Evolutionary conservation across 2,888 invertebrate species (phyloP).

Genomic region (Lysandra bellargus): DNA sequence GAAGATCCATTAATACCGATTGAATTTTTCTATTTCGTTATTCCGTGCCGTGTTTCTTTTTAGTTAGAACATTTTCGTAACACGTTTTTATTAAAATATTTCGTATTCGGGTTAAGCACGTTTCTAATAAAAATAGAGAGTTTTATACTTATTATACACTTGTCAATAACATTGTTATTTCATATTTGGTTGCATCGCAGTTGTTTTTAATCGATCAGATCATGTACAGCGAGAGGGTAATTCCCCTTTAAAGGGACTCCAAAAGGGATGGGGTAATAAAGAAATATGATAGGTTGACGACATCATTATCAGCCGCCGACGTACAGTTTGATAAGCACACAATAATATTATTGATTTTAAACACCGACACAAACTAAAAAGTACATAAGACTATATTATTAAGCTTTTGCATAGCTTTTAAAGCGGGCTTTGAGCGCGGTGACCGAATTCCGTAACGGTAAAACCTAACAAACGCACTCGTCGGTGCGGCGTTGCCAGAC

Average conservation of each 20-base stretch:
- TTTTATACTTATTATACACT: background rate
- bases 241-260: slow-evolving; percentile 21
- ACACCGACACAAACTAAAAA: too few species aligned
- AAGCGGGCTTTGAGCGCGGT: too few species aligned
- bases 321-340: background rate
- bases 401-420: too few species aligned
- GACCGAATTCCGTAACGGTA: too few species aligned
- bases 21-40: slow-evolving; percentile 22
- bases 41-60: background rate
- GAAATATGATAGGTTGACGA: slow-evolving; percentile 16
- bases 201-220: slow-evolving; percentile 21
- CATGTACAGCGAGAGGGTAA: slow-evolving; percentile 15
- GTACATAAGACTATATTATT: too few species aligned
- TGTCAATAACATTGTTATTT: background rate
- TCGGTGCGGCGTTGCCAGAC: too few species aligned
- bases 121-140: too few species aligned
- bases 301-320: slow-evolving; percentile 8
- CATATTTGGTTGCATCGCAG: slow-evolving; percentile 2
- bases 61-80: slow-evolving; percentile 23
- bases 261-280: slow-evolving; percentile 6
- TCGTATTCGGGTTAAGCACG: background rate
- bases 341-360: background rate
- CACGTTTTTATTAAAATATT: background rate
- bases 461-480: too few species aligned
- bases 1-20: slow-evolving; percentile 26